Evolutionary conservation across 2,113 vertebrate genomes (phyloP).

Genomic region (Myotis brandtii): DNA sequence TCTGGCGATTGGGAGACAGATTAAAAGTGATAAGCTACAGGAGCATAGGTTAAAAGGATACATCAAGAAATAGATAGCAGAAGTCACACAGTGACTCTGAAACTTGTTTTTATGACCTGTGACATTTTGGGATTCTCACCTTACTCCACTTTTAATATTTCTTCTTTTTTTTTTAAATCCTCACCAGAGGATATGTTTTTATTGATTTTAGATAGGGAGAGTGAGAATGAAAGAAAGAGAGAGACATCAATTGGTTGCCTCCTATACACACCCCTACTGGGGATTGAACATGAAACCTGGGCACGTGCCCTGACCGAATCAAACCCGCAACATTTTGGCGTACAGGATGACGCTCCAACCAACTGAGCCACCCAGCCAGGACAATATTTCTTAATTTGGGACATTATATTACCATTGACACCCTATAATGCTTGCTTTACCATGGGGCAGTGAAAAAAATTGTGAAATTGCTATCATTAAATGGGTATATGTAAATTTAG

Average conservation of each 20-base stretch:
- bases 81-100: background rate
- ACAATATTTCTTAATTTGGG: constrained; percentile 50
- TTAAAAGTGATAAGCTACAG: constrained; percentile 3
- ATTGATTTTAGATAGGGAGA: background rate
- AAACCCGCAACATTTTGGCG: background rate
- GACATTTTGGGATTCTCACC: background rate
- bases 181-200: background rate
- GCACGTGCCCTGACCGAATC: background rate
- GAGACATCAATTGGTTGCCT: background rate
- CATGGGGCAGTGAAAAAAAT: background rate
- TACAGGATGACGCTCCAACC: background rate
- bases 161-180: background rate
- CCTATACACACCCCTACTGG: background rate
- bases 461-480: background rate
- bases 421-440: constrained; percentile 6
- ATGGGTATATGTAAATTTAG: constrained; percentile 1
- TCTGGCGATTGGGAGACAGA: constrained; percentile 19
- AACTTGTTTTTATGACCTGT: constrained; percentile 25
- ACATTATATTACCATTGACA: background rate
- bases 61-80: background rate
- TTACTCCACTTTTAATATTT: background rate
- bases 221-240: background rate
- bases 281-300: background rate
- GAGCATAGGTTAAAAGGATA: background rate
- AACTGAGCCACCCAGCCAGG: background rate